These are phyloP conservation scores for Prolemur simus DNA, from an alignment of 2,113 vertebrate species.

Conservation along the genomic window DNA sequence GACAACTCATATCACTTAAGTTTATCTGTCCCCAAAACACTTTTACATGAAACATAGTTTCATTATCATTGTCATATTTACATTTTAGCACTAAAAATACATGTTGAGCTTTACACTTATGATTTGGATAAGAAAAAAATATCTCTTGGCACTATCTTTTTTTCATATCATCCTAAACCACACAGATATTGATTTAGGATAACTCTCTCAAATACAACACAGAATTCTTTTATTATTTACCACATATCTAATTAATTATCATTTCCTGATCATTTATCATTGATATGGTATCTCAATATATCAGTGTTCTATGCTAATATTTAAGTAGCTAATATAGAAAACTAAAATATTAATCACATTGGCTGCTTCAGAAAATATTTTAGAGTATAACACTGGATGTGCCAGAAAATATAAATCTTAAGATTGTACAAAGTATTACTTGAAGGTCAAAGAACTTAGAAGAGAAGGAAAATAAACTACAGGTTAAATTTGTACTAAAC, in stretches of 20 bases:
- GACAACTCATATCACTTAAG: neutral
- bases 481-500: neutral
- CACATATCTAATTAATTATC: conserved; percentile 22
- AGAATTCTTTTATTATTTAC: conserved; percentile 24
- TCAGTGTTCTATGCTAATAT: conserved; percentile 35
- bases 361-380: conserved; percentile 33
- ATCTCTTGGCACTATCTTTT: neutral
- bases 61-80: conserved; percentile 21
- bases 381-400: neutral
- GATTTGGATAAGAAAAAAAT: neutral
- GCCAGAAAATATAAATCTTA: conserved; percentile 49
- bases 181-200: conserved; percentile 51
- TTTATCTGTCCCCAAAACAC: neutral
- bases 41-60: conserved; percentile 37
- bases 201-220: neutral
- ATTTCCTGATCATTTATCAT: conserved; percentile 48
- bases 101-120: neutral
- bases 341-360: conserved; percentile 54
- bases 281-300: conserved; percentile 8
- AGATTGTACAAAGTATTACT: neutral
- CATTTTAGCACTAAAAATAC: conserved; percentile 5
- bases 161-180: conserved; percentile 22
- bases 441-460: conserved; percentile 11
- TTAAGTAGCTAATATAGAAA: conserved; percentile 40
- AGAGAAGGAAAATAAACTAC: conserved; percentile 33